phyloP scores from a whole-genome alignment of 2,797 vertebrate genomes.

The Taenioides sp. region DNA sequence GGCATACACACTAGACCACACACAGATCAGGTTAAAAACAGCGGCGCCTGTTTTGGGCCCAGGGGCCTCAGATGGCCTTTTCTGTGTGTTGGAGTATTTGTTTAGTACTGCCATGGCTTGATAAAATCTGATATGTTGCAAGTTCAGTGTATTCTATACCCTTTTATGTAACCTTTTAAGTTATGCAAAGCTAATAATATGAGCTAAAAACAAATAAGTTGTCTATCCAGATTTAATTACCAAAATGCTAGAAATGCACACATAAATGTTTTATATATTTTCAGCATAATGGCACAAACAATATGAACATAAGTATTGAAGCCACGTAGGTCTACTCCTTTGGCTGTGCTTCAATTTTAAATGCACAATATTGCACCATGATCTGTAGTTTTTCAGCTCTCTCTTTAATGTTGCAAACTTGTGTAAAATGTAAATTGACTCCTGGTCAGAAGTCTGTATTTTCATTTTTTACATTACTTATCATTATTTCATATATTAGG shows the following conservation, averaged over 20 bases:
- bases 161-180: neutral
- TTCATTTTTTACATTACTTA: neutral
- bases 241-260: neutral
- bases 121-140: neutral
- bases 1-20: constrained; percentile 47
- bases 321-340: neutral
- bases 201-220: neutral
- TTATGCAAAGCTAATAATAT: neutral
- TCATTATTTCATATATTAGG: no score
- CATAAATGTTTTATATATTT: neutral
- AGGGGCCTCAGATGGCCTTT: constrained; percentile 9
- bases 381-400: neutral
- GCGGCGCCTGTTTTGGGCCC: constrained; percentile 4
- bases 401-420: neutral
- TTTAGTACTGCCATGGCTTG: neutral
- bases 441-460: neutral
- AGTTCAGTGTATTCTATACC: neutral
- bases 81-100: neutral
- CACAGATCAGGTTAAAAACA: constrained; percentile 18
- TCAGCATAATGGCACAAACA: neutral
- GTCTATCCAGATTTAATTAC: neutral
- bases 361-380: neutral
- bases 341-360: neutral
- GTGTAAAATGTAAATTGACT: neutral
- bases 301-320: neutral